Evolutionary conservation across 35 echinoderm and acorn worm species (phyloP).

Genomic region (Strongylocentrotus purpuratus): DNA sequence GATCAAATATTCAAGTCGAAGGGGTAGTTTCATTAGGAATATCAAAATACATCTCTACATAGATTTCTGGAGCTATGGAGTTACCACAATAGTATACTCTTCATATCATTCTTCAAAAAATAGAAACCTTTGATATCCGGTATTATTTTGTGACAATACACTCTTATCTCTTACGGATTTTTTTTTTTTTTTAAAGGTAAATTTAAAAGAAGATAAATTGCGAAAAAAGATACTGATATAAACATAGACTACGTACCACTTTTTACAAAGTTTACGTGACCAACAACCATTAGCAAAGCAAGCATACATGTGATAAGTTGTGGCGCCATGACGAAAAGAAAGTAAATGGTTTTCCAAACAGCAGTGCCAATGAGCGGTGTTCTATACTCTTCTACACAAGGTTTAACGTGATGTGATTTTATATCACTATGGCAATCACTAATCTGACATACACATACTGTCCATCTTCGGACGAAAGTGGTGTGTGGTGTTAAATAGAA

Average conservation of each 20-base stretch:
- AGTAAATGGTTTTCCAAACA: background rate
- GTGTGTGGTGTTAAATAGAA: background rate
- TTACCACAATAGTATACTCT: too few species aligned
- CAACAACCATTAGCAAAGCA: background rate
- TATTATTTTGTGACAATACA: too few species aligned
- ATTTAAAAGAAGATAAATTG: too few species aligned
- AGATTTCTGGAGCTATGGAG: too few species aligned
- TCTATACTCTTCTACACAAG: background rate
- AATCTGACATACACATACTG: background rate
- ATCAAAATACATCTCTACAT: too few species aligned
- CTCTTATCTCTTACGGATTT: too few species aligned
- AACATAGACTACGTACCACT: background rate
- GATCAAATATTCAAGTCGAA: too few species aligned
- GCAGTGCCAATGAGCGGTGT: background rate
- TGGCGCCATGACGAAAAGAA: background rate
- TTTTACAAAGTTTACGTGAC: background rate
- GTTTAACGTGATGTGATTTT: background rate
- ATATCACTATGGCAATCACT: background rate
- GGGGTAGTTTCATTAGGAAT: too few species aligned
- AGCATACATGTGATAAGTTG: background rate
- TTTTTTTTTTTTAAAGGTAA: too few species aligned
- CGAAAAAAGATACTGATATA: too few species aligned
- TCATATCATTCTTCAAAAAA: too few species aligned
- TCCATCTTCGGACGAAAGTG: background rate
- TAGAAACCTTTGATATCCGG: too few species aligned